Evolutionary conservation across 2,113 vertebrate species (phyloP).

Genomic region (Cheirogaleus medius): DNA sequence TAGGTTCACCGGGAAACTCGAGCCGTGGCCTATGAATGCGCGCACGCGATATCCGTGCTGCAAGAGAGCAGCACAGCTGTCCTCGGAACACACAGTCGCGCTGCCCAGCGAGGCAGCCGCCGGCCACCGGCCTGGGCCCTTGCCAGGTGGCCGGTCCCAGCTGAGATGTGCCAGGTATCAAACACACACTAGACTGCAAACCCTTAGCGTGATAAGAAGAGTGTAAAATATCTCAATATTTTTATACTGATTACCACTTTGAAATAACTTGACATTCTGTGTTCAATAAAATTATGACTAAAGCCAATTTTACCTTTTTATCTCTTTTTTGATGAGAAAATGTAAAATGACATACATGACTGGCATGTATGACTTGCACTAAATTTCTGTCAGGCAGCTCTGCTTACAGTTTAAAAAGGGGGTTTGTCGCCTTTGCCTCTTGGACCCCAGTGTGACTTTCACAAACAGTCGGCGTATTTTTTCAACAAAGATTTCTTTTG

Average conservation of each 20-base stretch:
- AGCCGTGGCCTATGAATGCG: background rate
- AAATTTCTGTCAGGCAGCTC: background rate
- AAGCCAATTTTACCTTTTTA: background rate
- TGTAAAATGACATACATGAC: background rate
- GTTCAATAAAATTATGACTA: background rate
- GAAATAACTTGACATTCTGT: background rate
- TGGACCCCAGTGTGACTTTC: background rate
- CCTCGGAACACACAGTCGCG: rapidly evolving
- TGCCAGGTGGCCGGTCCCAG: background rate
- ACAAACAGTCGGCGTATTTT: background rate
- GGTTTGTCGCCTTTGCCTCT: background rate
- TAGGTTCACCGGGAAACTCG: background rate
- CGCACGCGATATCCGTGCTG: background rate
- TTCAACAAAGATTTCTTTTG: background rate
- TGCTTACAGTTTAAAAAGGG: background rate
- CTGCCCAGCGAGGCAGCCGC: background rate
- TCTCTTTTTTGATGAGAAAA: background rate
- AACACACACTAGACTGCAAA: background rate
- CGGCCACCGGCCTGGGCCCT: background rate
- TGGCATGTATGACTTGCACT: background rate
- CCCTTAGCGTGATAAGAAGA: background rate
- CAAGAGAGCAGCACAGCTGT: background rate
- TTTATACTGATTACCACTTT: background rate
- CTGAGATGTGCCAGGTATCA: rapidly evolving
- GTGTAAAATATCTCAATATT: background rate